Percentiles rank a stretch among this genome's conserved stretches.
Conservation (phyloP, 2,797 vertebrate genomes). For the Xyrichtys novacula region DNA sequence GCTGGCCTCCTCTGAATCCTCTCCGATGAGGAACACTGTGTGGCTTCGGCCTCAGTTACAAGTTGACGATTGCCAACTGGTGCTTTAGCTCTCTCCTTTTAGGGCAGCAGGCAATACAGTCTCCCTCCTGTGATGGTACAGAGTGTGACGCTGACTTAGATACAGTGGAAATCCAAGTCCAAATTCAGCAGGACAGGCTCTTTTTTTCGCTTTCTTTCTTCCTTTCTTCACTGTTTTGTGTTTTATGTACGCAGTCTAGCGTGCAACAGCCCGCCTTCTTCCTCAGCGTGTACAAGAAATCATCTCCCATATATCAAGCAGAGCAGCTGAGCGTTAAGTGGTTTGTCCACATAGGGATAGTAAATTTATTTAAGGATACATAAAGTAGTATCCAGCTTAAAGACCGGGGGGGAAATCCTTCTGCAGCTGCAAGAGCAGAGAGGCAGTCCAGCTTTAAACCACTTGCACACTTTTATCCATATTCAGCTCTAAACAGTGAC, state of each 20-base stretch:
- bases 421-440: slow-evolving; percentile 41
- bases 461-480: slow-evolving; percentile 7
- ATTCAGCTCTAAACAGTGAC: slow-evolving; percentile 2
- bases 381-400: slow-evolving; percentile 41
- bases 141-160: slow-evolving; percentile 32
- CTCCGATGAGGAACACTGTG: slow-evolving; percentile 65
- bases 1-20: slow-evolving; percentile 64
- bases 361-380: slow-evolving; percentile 70
- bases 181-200: slow-evolving; percentile 9
- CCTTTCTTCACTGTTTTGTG: slow-evolving; percentile 28
- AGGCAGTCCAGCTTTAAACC: slow-evolving; percentile 20
- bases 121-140: slow-evolving; percentile 34
- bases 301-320: slow-evolving; percentile 54
- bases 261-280: slow-evolving; percentile 15
- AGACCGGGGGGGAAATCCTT: slow-evolving; percentile 27
- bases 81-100: slow-evolving; percentile 65
- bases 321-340: slow-evolving; percentile 55
- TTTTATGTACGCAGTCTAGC: slow-evolving; percentile 48
- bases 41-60: slow-evolving; percentile 67
- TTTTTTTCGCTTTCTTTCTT: slow-evolving; percentile 7
- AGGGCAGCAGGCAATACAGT: slow-evolving; percentile 49
- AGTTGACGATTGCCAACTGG: slow-evolving; percentile 67
- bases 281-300: slow-evolving; percentile 25
- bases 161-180: slow-evolving; percentile 52
- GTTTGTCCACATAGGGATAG: slow-evolving; percentile 61